Evolutionary conservation across 2,888 invertebrate genomes (phyloP).

Genomic region (Bedellia somnulentella): DNA sequence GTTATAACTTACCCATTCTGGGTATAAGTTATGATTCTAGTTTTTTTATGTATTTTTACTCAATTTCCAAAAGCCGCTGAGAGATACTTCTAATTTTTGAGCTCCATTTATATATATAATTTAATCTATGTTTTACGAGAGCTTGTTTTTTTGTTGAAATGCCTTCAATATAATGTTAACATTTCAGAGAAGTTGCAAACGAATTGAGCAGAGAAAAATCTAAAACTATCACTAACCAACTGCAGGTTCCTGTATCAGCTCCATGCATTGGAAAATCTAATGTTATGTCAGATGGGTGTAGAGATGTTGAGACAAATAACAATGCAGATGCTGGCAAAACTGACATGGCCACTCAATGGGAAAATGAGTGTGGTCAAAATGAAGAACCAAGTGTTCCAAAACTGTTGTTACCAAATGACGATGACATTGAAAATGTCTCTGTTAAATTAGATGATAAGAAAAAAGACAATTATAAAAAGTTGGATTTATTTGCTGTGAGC

Average conservation of each 20-base stretch:
- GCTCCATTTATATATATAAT: too few relatives aligned
- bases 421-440: conserved; percentile 19
- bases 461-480: conserved; percentile 25
- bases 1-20: too few relatives aligned
- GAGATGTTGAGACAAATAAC: not conserved
- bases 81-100: too few relatives aligned
- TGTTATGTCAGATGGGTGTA: too few relatives aligned
- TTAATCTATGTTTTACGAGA: too few relatives aligned
- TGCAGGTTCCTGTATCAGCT: too few relatives aligned
- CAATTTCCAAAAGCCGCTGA: too few relatives aligned
- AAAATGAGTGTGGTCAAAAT: conserved; percentile 22
- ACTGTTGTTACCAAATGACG: conserved; percentile 25
- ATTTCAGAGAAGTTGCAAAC: conserved; percentile 40
- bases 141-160: too few relatives aligned
- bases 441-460: conserved; percentile 17
- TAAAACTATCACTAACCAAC: conserved; percentile 7
- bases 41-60: too few relatives aligned
- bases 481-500: conserved; percentile 43
- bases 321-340: conserved; percentile 12
- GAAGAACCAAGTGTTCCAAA: conserved; percentile 29
- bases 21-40: too few relatives aligned
- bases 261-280: too few relatives aligned
- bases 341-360: conserved; percentile 47
- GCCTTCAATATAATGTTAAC: too few relatives aligned
- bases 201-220: conserved; percentile 42